Base-by-base conservation (phyloP, 2,888 invertebrate genomes). In the Dendrolimus houi region DNA sequence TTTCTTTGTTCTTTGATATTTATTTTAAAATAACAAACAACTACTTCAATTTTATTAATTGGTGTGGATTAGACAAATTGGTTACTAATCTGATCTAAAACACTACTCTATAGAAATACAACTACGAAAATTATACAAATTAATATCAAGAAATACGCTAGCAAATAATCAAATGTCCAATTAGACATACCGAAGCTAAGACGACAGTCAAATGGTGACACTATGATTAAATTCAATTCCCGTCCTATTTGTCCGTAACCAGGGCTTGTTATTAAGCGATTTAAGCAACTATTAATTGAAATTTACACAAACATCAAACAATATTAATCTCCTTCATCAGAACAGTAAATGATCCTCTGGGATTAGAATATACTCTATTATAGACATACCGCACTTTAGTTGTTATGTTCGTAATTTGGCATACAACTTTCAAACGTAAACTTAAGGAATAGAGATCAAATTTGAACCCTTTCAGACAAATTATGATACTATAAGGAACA, bases 241-340 rank as follows among this genome's bases (percentile, higher is more conserved):
- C 12, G 47, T 47, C 47, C 9, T 47, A 8, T 47, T 47, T 47
- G 47, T 47, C 47, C 47, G 47, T 54, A 41, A 54, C 12, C 47
- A 47, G 12, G 47, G 47, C 47, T 47, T 47, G 58, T 53, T 40
- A 56, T 62, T 59, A 60, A 60, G 60, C 59, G 54, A 62, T 64
- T 66, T 63, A 68, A 47, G 61, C 60, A 68, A 62, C 60, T 61
- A 68, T 66, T 61, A 65, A 68, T 65, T 65, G 60, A 68, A 66
- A 65, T 68, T 66, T 66, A 62, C 54, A 41, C 52, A 52, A 41
- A 55, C 66, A 63, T 62, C 58, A 63, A 62, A 63, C 60, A 54
- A 52, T 60, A 65, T 61, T 63, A 65, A 63, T 61, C 56, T 56
- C n/a, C 53, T 40, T 57, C 52, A 65, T 55, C 42, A 47, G 47